A percentile compares a stretch with the other conserved stretches of the same genome.
These are phyloP conservation scores for Macrosteles quadrilineatus DNA, from an alignment of 1,140 invertebrate species.

Conservation along the genomic window DNA sequence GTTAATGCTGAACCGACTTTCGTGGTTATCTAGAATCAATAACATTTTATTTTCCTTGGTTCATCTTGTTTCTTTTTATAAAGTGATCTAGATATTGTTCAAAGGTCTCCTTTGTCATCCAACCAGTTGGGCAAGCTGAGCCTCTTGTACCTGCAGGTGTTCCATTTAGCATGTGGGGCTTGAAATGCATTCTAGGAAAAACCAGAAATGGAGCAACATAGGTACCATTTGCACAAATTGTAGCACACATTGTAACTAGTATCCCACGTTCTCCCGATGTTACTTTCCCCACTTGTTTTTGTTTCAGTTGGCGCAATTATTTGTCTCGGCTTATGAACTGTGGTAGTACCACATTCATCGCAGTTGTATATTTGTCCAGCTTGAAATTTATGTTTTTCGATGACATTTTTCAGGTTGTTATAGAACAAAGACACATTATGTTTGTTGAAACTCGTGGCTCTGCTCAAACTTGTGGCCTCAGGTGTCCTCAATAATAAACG, in stretches of 20 bases:
- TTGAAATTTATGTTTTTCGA: slow-evolving; percentile 42
- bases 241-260: slow-evolving; percentile 50
- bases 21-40: slow-evolving; percentile 51
- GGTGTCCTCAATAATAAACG: slow-evolving; percentile 47
- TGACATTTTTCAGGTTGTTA: slow-evolving; percentile 42
- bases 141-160: slow-evolving; percentile 50
- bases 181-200: slow-evolving; percentile 48
- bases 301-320: slow-evolving; percentile 47
- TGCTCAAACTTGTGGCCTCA: slow-evolving; percentile 47
- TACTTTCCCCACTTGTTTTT: slow-evolving; percentile 49
- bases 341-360: slow-evolving; percentile 52
- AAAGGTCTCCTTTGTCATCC: slow-evolving; percentile 45
- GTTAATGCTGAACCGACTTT: not conserved
- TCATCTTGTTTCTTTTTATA: slow-evolving; percentile 41
- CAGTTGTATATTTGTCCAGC: slow-evolving; percentile 48
- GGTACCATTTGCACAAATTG: slow-evolving; percentile 49
- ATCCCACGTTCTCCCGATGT: slow-evolving; percentile 52
- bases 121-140: slow-evolving; percentile 44
- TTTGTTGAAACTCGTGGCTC: slow-evolving; percentile 48
- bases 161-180: slow-evolving; percentile 49
- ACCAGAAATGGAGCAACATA: slow-evolving; percentile 52
- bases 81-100: slow-evolving; percentile 47
- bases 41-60: slow-evolving; percentile 45
- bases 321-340: slow-evolving; percentile 50
- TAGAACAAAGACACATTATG: slow-evolving; percentile 45